These are phyloP conservation scores for Lithophane semibrunnea DNA, from an alignment of 2,888 invertebrate species.

Conservation along the genomic window DNA sequence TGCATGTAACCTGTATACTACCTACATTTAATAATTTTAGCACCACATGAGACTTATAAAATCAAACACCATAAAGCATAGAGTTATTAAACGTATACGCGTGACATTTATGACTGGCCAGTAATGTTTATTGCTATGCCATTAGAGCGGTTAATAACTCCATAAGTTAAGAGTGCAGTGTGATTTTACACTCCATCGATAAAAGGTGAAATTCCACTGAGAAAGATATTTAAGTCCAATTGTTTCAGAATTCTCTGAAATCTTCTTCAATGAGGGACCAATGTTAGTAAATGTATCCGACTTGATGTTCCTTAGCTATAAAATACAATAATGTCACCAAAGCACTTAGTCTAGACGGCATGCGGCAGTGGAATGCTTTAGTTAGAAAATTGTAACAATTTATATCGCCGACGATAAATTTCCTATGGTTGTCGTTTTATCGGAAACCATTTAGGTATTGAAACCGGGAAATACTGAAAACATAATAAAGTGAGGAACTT, in stretches of 20 bases:
- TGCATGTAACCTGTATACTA: too few species aligned
- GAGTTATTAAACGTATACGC: constrained; percentile 37
- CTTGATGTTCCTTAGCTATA: constrained; percentile 17
- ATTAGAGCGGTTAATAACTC: constrained; percentile 55
- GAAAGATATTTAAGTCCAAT: neutral
- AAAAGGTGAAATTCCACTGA: neutral
- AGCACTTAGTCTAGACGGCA: constrained; percentile 45
- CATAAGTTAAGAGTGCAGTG: constrained; percentile 38
- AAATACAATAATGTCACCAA: constrained; percentile 38
- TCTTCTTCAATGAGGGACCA: neutral
- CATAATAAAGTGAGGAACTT: too few species aligned
- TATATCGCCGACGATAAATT: constrained; percentile 51
- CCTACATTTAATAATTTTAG: neutral
- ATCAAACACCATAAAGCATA: constrained; percentile 48
- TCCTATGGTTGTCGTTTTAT: constrained; percentile 39
- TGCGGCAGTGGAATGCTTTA: constrained; percentile 6
- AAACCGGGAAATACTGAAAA: constrained; percentile 22
- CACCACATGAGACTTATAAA: constrained; percentile 43
- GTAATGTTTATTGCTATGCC: constrained; percentile 49
- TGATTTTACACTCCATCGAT: neutral
- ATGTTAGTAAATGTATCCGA: neutral
- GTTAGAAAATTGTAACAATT: constrained; percentile 36
- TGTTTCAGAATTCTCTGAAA: neutral
- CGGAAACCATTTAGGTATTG: constrained; percentile 47
- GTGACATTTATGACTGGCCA: constrained; percentile 47